A percentile compares a stretch with the other conserved stretches of the same genome.
Conservation (phyloP, 2,113 vertebrate species). For the Zootoca vivipara region DNA sequence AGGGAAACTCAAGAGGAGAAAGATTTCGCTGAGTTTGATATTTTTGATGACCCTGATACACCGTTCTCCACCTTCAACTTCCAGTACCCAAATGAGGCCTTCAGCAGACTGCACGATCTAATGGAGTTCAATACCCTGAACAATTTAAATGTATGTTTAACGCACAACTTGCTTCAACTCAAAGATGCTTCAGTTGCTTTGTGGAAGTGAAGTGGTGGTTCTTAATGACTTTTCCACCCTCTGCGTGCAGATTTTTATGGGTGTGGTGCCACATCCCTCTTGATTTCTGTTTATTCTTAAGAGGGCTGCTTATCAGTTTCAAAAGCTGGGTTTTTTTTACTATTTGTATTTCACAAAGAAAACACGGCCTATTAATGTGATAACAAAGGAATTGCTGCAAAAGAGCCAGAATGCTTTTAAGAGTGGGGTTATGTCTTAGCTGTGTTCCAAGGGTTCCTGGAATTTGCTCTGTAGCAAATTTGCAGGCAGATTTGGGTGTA, state of each 20-base stretch:
- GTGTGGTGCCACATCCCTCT: background rate
- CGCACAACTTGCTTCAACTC: background rate
- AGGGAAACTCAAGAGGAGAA: constrained; percentile 90
- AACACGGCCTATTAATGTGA: background rate
- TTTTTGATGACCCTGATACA: constrained; percentile 93
- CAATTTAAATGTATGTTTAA: constrained; percentile 88
- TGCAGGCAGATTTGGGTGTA: background rate
- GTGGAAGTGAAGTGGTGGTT: background rate
- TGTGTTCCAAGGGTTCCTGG: background rate
- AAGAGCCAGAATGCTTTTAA: background rate
- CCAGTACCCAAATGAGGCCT: constrained; percentile 92
- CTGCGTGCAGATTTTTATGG: background rate
- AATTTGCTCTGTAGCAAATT: background rate
- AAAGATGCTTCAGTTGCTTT: background rate
- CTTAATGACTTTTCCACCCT: background rate
- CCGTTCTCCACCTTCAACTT: constrained; percentile 98
- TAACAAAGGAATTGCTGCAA: background rate
- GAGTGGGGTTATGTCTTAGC: background rate
- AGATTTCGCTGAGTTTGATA: constrained; percentile 94
- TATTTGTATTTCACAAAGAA: background rate
- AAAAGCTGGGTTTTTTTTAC: background rate
- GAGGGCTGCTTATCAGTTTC: background rate
- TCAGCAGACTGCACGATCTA: constrained; percentile 90
- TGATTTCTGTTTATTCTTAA: background rate
- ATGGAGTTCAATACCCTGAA: constrained; percentile 99